Evolutionary conservation across 2,113 vertebrate genomes (phyloP).

Genomic region (Heterotilapia buettikoferi): DNA sequence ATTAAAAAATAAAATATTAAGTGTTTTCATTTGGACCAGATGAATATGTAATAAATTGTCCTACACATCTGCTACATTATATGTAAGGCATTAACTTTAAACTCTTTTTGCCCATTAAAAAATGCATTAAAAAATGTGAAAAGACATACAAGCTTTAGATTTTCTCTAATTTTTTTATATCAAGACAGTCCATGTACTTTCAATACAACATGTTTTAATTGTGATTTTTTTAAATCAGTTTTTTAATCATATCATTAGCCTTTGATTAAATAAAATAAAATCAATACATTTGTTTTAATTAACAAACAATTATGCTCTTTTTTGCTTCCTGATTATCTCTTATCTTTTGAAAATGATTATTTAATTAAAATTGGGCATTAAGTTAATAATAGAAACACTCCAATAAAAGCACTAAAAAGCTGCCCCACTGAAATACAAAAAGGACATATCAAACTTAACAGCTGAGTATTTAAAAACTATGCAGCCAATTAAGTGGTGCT

Average conservation of each 20-base stretch:
- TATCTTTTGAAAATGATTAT: neutral
- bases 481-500: neutral
- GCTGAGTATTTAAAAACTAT: neutral
- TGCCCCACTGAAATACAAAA: neutral
- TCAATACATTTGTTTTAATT: neutral
- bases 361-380: neutral
- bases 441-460: neutral
- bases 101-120: neutral
- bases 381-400: neutral
- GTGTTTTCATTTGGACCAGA: neutral
- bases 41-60: neutral
- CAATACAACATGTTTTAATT: neutral
- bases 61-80: neutral
- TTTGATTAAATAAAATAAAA: rapidly evolving
- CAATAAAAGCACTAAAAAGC: neutral
- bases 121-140: neutral
- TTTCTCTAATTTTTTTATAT: neutral
- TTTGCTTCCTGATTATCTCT: neutral
- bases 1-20: neutral
- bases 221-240: neutral
- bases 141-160: neutral
- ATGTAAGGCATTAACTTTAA: neutral
- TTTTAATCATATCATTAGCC: neutral
- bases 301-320: neutral
- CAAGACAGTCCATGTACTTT: rapidly evolving